A percentile compares a stretch with the other conserved stretches of the same genome.
Conservation (phyloP, 1,140 invertebrate genomes). For the Trialeurodes vaporariorum region DNA sequence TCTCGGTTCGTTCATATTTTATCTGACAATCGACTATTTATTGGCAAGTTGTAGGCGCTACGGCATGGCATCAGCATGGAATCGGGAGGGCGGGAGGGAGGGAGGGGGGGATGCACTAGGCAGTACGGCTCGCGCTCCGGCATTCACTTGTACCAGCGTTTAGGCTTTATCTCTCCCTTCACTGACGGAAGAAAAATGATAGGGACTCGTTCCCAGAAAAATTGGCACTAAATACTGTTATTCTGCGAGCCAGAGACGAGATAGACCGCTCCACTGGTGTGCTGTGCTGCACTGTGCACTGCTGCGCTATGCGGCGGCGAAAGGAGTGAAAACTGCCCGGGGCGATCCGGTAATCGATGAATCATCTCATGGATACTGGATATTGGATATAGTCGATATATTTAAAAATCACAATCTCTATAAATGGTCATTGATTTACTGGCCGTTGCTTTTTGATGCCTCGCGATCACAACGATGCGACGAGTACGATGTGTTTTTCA, state of each 20-base stretch:
- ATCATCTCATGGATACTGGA: neutral
- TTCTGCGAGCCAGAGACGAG: no score
- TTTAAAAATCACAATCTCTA: neutral
- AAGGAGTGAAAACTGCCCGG: neutral
- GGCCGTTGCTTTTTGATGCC: neutral
- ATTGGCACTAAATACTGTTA: neutral
- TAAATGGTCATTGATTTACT: slow-evolving; percentile 1
- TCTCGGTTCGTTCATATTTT: neutral
- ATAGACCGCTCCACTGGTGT: no score
- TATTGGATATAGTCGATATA: neutral
- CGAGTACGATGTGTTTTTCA: no score
- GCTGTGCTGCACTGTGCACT: no score
- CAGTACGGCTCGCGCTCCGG: no score
- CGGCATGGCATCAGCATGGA: no score
- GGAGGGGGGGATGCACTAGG: no score
- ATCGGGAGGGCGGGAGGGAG: no score
- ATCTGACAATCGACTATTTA: neutral
- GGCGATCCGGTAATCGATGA: neutral
- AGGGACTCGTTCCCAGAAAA: neutral
- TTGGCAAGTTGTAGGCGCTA: neutral
- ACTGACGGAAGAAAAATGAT: neutral
- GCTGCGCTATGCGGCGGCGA: neutral
- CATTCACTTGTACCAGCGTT: no score
- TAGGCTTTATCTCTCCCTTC: neutral
- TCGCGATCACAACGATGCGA: neutral